Evolutionary conservation across 1,140 invertebrate species (phyloP).

Genomic region (Macrosteles quadrilineatus): DNA sequence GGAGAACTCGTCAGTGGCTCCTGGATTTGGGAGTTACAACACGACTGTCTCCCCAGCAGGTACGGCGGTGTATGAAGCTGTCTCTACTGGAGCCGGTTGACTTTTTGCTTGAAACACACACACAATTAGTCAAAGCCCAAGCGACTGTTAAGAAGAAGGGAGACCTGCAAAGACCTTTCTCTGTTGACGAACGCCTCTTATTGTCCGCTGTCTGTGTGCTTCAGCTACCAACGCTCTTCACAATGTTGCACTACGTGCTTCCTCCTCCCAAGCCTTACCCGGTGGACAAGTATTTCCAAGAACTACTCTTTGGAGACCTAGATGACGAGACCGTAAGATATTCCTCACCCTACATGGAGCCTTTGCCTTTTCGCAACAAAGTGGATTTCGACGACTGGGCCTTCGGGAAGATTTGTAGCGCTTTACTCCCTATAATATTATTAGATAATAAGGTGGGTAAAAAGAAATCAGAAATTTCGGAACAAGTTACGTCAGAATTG

Average conservation of each 20-base stretch:
- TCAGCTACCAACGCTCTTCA: neutral
- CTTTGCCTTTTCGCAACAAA: neutral
- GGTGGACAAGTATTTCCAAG: neutral
- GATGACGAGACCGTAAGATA: conserved; percentile 5
- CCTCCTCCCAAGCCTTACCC: neutral
- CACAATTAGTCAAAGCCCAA: neutral
- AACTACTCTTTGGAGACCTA: conserved; percentile 6
- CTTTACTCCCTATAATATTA: neutral
- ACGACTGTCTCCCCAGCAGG: neutral
- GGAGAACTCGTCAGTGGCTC: conserved; percentile 7
- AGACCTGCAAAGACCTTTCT: neutral
- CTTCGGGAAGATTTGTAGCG: neutral
- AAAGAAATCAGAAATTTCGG: neutral
- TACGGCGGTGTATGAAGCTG: neutral
- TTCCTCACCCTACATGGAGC: conserved; percentile 10
- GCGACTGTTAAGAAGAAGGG: neutral
- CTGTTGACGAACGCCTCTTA: neutral
- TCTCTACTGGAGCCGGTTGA: neutral
- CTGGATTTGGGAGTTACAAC: neutral
- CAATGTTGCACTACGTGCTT: conserved; percentile 1
- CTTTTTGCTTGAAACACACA: neutral
- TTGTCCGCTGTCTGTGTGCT: neutral
- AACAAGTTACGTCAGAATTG: too few species aligned
- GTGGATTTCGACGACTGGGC: neutral
- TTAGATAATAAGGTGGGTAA: neutral